Conservation (phyloP, 2,113 vertebrate species). For the Typhlomys cinereus region DNA sequence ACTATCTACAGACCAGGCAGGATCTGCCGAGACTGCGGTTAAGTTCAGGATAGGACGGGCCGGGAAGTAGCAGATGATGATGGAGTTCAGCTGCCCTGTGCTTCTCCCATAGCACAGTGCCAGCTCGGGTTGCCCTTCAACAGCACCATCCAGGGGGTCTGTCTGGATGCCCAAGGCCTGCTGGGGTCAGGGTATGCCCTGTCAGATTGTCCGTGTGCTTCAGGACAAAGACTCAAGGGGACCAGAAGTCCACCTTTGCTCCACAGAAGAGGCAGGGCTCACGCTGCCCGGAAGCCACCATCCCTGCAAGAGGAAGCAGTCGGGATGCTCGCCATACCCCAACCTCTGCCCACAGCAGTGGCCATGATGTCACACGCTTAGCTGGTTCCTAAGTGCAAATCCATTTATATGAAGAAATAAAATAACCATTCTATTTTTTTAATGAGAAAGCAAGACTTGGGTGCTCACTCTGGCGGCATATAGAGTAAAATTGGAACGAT, state of each 20-base stretch:
- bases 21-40: neutral
- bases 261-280: neutral
- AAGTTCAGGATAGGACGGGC: no score
- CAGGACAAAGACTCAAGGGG: neutral
- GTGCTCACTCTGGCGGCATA: no score
- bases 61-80: neutral
- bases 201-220: neutral
- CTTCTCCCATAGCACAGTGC: rapidly evolving
- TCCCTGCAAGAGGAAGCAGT: rapidly evolving
- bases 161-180: neutral
- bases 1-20: neutral
- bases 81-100: rapidly evolving
- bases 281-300: neutral
- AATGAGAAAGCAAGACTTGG: neutral
- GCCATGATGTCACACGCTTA: rapidly evolving
- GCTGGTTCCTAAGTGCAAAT: rapidly evolving
- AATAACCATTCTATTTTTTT: neutral
- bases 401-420: neutral
- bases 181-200: rapidly evolving
- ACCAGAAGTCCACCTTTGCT: neutral
- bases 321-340: neutral
- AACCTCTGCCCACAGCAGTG: neutral
- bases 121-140: neutral
- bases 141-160: neutral
- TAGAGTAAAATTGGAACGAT: no score